A percentile compares a stretch with the other conserved stretches of the same genome.
These are phyloP conservation scores for Rhamphomyia laevipes DNA, from an alignment of 2,888 invertebrate species.

Conservation along the genomic window DNA sequence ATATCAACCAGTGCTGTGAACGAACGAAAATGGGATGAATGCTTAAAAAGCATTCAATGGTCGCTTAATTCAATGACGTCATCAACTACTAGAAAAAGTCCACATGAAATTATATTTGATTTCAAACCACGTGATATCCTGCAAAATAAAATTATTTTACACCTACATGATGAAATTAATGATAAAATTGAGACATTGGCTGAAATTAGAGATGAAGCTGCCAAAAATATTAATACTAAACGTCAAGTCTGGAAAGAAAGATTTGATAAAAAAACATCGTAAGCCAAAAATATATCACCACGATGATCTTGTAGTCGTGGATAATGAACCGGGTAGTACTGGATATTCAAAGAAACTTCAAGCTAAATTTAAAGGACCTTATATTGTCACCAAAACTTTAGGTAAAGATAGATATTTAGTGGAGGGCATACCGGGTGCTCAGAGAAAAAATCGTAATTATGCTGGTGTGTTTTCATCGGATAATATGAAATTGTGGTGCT, in stretches of 20 bases:
- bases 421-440: constrained; percentile 14
- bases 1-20: constrained; percentile 12
- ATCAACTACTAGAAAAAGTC: constrained; percentile 10
- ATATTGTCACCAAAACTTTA: constrained; percentile 9
- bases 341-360: constrained; percentile 12
- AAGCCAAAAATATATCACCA: not conserved
- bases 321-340: constrained; percentile 1
- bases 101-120: constrained; percentile 15
- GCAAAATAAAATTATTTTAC: not conserved
- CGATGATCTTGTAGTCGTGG: not conserved
- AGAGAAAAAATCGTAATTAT: constrained; percentile 11
- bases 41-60: constrained; percentile 14
- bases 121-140: constrained; percentile 4
- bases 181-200: not conserved
- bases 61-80: constrained; percentile 11
- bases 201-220: not conserved
- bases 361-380: constrained; percentile 14
- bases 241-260: constrained; percentile 2
- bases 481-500: constrained; percentile 13
- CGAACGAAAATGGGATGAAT: constrained; percentile 10
- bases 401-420: constrained; percentile 16
- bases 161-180: not conserved
- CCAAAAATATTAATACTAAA: not conserved
- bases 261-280: not conserved
- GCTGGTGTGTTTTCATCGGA: constrained; percentile 13